A percentile compares a stretch with the other conserved stretches of the same genome.
Evolutionary conservation across 2,797 vertebrate genomes (phyloP).

Genomic region (Tamandua tetradactyla): DNA sequence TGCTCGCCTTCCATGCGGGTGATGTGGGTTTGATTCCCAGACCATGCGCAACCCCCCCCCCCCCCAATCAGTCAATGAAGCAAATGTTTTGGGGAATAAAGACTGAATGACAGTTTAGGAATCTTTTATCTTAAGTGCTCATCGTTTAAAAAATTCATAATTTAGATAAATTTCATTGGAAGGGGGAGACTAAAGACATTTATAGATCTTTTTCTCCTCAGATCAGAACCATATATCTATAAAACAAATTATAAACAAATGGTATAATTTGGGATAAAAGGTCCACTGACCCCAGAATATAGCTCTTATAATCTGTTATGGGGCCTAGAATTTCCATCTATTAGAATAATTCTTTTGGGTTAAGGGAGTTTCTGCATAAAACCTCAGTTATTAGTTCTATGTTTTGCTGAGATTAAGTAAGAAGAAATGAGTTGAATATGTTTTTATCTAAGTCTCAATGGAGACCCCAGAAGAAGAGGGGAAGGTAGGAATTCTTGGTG

Average conservation of each 20-base stretch:
- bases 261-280: slow-evolving; percentile 37
- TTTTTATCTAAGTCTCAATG: neutral
- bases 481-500: neutral
- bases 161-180: slow-evolving; percentile 49
- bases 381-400: neutral
- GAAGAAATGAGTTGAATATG: neutral
- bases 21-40: too few species aligned
- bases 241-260: slow-evolving; percentile 37
- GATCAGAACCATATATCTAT: neutral
- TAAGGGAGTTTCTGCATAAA: neutral
- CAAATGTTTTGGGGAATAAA: slow-evolving; percentile 44
- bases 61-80: too few species aligned
- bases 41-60: too few species aligned
- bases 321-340: slow-evolving; percentile 32
- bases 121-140: slow-evolving; percentile 37
- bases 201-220: neutral
- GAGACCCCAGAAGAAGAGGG: neutral
- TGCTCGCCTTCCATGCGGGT: too few species aligned
- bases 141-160: slow-evolving; percentile 55
- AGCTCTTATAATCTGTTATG: neutral
- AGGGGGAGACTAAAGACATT: neutral
- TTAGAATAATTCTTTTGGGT: slow-evolving; percentile 53
- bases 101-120: slow-evolving; percentile 36
- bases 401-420: neutral
- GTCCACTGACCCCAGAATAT: neutral